phyloP scores from a whole-genome alignment of 2,888 invertebrate species.

The Abrostola tripartita region DNA sequence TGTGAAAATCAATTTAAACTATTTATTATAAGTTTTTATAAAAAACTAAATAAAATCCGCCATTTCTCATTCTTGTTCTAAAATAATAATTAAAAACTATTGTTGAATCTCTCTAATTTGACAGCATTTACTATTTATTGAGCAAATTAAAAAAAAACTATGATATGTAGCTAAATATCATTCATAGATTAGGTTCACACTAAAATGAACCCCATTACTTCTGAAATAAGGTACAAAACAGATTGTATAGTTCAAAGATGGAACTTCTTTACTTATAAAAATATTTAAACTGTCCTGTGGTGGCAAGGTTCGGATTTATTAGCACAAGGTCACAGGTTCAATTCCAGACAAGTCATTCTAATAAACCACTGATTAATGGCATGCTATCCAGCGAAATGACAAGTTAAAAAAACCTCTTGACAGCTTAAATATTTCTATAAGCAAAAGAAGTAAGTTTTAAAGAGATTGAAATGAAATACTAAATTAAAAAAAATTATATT shows the following conservation, averaged over 20 bases:
- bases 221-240: background rate
- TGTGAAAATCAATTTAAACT: background rate
- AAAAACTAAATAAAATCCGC: background rate
- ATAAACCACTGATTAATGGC: too few relatives aligned
- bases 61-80: constrained; percentile 23
- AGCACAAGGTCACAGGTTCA: too few relatives aligned
- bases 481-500: too few relatives aligned
- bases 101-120: constrained; percentile 46
- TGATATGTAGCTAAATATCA: background rate
- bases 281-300: too few relatives aligned
- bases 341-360: too few relatives aligned
- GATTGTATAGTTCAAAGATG: background rate
- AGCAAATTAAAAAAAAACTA: constrained; percentile 15
- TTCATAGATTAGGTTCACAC: background rate
- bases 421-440: too few relatives aligned
- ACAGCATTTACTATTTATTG: constrained; percentile 46
- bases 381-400: too few relatives aligned
- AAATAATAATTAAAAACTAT: constrained; percentile 30
- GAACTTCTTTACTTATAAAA: too few relatives aligned
- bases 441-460: too few relatives aligned
- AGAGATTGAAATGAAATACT: too few relatives aligned
- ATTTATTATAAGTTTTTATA: background rate
- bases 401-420: too few relatives aligned
- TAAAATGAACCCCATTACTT: background rate
- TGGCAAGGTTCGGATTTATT: too few relatives aligned